Base-by-base conservation (phyloP, 2,113 vertebrate species). In the Orthonyx spaldingii region DNA sequence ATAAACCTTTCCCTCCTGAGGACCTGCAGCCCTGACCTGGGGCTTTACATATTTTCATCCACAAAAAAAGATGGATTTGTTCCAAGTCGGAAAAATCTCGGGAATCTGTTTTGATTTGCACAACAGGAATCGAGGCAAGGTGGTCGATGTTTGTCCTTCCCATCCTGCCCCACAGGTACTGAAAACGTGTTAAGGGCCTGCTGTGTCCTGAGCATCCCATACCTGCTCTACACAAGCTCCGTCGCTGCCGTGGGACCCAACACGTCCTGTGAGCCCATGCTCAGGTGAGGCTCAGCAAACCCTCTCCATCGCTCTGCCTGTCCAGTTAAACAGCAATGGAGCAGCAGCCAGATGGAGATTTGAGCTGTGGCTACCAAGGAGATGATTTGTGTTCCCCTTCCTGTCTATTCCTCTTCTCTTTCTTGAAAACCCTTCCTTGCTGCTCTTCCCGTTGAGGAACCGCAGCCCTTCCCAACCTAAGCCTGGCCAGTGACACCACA, bases 151-250 rank as follows among this genome's bases (percentile, higher is more conserved):
- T 37, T 80, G 55, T 66, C 55, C 47, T 87, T 79, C 47, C 66
- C 28, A 33, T 37, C n/a, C 30, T 85, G 18, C 33, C 37, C 53
- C 32, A 47, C 83, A 96, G 91, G 91, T 33, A 97, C 96, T 46
- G 94, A 95, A 32, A 97, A 95, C 1, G 70, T 97, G 69, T 5
- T 96, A 13, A 86, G 61, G 85, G 93, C 85, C 41, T 95, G 91
- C 87, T 69, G 78, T 37, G 61, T 1, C 33, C 82, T 71, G 77
- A 82, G 59, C 56, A 37, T 94, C 42, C 92, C 77, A 0, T 84
- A 49, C 2, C 17, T 94, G 57, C 83, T 95, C 44, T 74, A 91
- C 80, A 95, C 94, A 3, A 91, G 94, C 63, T 97, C 92, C 46
- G 32, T 69, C 5, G 77, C 94, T 33, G 91, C 90, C 0, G 89